Conservation (phyloP, 2,797 vertebrate genomes). For the Nyctibius grandis region DNA sequence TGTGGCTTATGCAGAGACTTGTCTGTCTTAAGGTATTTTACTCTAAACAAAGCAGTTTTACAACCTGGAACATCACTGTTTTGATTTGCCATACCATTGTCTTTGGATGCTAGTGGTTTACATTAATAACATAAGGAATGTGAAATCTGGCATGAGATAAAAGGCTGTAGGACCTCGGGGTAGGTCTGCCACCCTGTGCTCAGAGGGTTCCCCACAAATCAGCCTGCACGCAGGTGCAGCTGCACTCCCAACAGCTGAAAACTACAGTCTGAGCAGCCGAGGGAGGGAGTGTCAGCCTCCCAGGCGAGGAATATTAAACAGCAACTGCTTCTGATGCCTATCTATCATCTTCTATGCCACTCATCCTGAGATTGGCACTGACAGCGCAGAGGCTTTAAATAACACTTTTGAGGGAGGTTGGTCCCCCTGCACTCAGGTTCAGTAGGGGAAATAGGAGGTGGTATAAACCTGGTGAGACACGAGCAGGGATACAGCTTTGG, state of each 20-base stretch:
- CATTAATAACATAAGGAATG: constrained; percentile 5
- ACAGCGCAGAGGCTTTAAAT: not conserved
- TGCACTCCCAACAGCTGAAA: not conserved
- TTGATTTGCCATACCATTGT: not conserved
- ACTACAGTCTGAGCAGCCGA: not conserved
- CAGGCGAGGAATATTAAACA: not conserved
- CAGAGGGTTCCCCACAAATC: not conserved
- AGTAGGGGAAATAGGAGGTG: not conserved
- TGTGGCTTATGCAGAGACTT: not conserved
- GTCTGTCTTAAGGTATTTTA: not conserved
- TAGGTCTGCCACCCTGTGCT: not conserved
- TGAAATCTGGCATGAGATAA: not conserved
- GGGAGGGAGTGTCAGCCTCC: not conserved
- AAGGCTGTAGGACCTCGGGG: not conserved
- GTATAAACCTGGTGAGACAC: not conserved
- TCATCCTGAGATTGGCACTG: not conserved
- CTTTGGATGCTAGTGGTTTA: not conserved
- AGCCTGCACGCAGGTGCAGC: not conserved
- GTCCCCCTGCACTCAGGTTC: not conserved
- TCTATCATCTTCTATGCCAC: not conserved
- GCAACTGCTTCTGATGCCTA: not conserved
- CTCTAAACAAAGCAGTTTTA: not conserved
- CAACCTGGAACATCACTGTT: not conserved
- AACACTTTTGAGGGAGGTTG: not conserved
- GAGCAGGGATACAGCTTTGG: not conserved